Evolutionary conservation across 1,140 invertebrate genomes (phyloP).

Genomic region (Thalassaphorura encarpata): DNA sequence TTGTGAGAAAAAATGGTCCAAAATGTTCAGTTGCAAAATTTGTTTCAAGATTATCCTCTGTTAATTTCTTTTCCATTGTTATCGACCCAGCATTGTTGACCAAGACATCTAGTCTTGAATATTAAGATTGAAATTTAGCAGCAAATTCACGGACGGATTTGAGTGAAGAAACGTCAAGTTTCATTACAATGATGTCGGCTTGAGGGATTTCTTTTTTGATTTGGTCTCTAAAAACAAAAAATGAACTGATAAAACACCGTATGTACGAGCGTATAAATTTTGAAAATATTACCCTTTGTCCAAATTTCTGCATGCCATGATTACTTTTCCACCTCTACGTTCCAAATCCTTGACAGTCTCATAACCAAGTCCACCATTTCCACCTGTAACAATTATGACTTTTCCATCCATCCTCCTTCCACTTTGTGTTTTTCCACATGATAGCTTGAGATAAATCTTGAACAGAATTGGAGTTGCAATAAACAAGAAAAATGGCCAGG

Average conservation of each 20-base stretch:
- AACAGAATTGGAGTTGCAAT: no score
- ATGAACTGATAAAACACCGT: no score
- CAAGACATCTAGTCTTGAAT: slow-evolving; percentile 39
- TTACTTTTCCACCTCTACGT: background rate
- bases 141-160: slow-evolving; percentile 26
- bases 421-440: no score
- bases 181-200: slow-evolving; percentile 23
- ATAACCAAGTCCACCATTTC: background rate
- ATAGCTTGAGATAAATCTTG: no score
- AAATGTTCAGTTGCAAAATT: slow-evolving; percentile 40
- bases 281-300: slow-evolving; percentile 1
- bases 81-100: slow-evolving; percentile 42
- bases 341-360: background rate
- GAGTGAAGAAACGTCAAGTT: slow-evolving; percentile 24
- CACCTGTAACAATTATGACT: no score
- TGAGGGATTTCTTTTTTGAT: slow-evolving; percentile 21
- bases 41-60: slow-evolving; percentile 40
- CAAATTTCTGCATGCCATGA: background rate
- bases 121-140: slow-evolving; percentile 27
- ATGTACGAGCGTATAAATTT: no score
- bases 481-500: no score
- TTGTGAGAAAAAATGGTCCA: slow-evolving; percentile 42
- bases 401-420: no score
- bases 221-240: slow-evolving; percentile 11
- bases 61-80: slow-evolving; percentile 37